Evolutionary conservation across 2,797 vertebrate genomes (phyloP).

Genomic region (Phoebastria nigripes): DNA sequence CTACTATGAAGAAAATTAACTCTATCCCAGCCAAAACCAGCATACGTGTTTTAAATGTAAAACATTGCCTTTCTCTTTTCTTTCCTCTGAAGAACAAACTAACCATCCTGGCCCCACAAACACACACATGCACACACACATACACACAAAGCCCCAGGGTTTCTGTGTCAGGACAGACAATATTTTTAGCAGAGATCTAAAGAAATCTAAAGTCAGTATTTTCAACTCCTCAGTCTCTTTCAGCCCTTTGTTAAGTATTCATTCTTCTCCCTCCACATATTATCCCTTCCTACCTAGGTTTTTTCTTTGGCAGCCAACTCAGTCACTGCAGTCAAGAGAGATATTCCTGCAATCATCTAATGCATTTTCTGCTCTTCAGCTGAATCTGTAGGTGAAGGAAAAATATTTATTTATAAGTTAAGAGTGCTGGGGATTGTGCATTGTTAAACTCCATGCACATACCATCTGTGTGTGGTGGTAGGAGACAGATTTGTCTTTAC

Average conservation of each 20-base stretch:
- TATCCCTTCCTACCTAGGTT: background rate
- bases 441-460: background rate
- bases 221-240: background rate
- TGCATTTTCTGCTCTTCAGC: background rate
- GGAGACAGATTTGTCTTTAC: background rate
- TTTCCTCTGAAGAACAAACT: conserved; percentile 37
- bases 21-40: no score
- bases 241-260: background rate
- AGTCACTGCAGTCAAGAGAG: background rate
- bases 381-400: background rate
- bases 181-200: background rate
- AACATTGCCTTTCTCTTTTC: conserved; percentile 56
- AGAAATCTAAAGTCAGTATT: background rate
- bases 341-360: background rate
- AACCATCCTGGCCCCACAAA: background rate
- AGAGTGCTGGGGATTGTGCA: background rate
- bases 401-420: background rate
- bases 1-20: no score
- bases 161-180: background rate
- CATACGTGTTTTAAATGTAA: conserved; percentile 14
- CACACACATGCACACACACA: background rate
- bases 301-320: background rate
- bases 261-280: background rate
- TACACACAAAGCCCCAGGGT: background rate
- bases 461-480: background rate